A percentile compares a stretch with the other conserved stretches of the same genome.
These are phyloP conservation scores for Naja naja DNA, from an alignment of 2,113 vertebrate species.

Conservation along the genomic window DNA sequence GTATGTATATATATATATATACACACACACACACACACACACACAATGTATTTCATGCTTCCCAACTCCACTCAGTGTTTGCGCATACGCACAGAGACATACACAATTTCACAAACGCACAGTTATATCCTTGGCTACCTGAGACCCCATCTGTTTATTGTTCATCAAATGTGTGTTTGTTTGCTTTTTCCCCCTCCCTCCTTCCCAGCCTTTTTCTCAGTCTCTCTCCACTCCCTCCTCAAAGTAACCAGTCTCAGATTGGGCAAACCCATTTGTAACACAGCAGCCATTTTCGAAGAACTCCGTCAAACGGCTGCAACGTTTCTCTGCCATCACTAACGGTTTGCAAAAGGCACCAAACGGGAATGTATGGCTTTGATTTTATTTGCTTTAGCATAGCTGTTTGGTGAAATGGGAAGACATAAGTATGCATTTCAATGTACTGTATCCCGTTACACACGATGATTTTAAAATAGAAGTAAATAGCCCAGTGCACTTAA, in stretches of 20 bases:
- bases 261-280: slow-evolving; percentile 67
- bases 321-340: slow-evolving; percentile 68
- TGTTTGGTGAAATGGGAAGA: slow-evolving; percentile 63
- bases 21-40: too few relatives aligned
- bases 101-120: rapidly evolving
- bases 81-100: rapidly evolving
- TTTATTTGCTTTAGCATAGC: slow-evolving; percentile 72
- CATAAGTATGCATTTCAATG: slow-evolving; percentile 68
- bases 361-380: slow-evolving; percentile 64
- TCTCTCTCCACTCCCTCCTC: slow-evolving; percentile 36
- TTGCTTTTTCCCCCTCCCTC: slow-evolving; percentile 26
- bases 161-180: slow-evolving; percentile 38
- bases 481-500: slow-evolving; percentile 60
- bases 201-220: slow-evolving; percentile 11
- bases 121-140: background rate
- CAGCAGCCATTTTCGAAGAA: slow-evolving; percentile 75
- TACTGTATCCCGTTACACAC: slow-evolving; percentile 51
- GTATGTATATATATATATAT: too few relatives aligned
- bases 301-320: slow-evolving; percentile 53
- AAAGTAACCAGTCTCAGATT: slow-evolving; percentile 54
- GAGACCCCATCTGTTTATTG: background rate
- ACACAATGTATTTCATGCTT: background rate
- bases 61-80: rapidly evolving
- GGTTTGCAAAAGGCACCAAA: slow-evolving; percentile 58
- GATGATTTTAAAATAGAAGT: slow-evolving; percentile 70